Conservation (phyloP, 1,140 invertebrate species). For the Ectropis grisescens region DNA sequence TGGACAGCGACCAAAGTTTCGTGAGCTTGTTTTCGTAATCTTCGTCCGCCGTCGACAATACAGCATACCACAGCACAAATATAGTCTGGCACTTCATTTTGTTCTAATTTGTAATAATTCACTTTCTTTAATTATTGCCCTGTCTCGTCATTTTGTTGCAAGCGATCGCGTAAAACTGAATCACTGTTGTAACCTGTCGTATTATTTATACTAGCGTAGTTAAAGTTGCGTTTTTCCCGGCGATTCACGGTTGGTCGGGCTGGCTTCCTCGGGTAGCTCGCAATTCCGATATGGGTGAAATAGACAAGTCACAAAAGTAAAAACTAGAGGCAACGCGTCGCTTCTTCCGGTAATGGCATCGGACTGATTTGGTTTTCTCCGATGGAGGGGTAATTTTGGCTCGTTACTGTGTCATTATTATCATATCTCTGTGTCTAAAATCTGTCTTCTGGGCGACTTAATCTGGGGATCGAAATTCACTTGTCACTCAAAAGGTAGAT, state of each 20-base stretch:
- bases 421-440: slow-evolving; percentile 27
- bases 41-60: slow-evolving; percentile 23
- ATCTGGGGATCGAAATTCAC: slow-evolving; percentile 1
- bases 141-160: slow-evolving; percentile 54
- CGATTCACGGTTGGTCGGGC: slow-evolving; percentile 46
- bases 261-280: slow-evolving; percentile 29
- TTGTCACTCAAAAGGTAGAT: too few relatives aligned
- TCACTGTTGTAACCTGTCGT: slow-evolving; percentile 43
- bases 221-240: slow-evolving; percentile 61
- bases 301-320: slow-evolving; percentile 31
- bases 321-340: slow-evolving; percentile 28
- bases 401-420: slow-evolving; percentile 18
- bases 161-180: slow-evolving; percentile 64
- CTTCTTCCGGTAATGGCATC: slow-evolving; percentile 38
- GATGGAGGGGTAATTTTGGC: slow-evolving; percentile 31
- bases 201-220: slow-evolving; percentile 63
- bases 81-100: slow-evolving; percentile 31
- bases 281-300: slow-evolving; percentile 50
- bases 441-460: slow-evolving; percentile 8
- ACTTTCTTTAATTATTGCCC: slow-evolving; percentile 19
- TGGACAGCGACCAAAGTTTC: slow-evolving; percentile 32
- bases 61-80: slow-evolving; percentile 30
- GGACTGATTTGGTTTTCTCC: slow-evolving; percentile 22
- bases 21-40: slow-evolving; percentile 38
- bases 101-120: slow-evolving; percentile 11